Base-by-base conservation (phyloP, 2,797 vertebrate species). In the Hydrocynus forskahlii region DNA sequence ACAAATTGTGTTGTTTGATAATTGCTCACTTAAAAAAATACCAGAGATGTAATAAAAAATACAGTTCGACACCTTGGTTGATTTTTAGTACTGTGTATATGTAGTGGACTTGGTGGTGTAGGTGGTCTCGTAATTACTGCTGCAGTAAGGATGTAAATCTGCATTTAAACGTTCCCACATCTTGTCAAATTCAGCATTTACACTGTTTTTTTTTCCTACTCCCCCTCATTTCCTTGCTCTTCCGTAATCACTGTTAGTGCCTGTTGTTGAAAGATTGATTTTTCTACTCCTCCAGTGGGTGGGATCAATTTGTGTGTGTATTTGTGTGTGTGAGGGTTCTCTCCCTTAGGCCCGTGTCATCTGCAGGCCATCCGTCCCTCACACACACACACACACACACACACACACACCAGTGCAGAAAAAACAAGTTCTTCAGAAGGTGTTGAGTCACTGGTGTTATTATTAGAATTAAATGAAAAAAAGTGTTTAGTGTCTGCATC, bases 401-500 rank as follows among this genome's bases (percentile, higher is more conserved):
- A 66, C 54, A 48, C 60, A 69, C 67, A 60, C 7, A 7, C 40
- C 55, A 73, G 21, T 71, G 40, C 5, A 69, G 67, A 48, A 21
- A 64, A 55, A 50, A 57, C 43, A 81, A 1, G 78, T 62, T 62
- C 38, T 74, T 70, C 69, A 69, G 60, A 54, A 75, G 38, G 73
- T 68, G 73, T 86, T 70, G 75, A 83, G 75, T 79, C 76, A 57
- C 55, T 79, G 64, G 55, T 17, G 35, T 67, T 85, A 83, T 72
- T 83, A 78, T 78, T 76, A 77, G 77, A 81, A 50, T 0, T 57
- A 59, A 70, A 79, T 50, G 72, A 29, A 45, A 79, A 82, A 40
- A 66, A 55, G 10, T 79, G 55, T 75, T 81, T 76, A 48, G 72
- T 66, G 54, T 79, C 40, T 68, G 10, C 72, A 60, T 52, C 29